These are phyloP conservation scores for Ametastegia equiseti DNA, from an alignment of 2,888 invertebrate species.

Conservation along the genomic window DNA sequence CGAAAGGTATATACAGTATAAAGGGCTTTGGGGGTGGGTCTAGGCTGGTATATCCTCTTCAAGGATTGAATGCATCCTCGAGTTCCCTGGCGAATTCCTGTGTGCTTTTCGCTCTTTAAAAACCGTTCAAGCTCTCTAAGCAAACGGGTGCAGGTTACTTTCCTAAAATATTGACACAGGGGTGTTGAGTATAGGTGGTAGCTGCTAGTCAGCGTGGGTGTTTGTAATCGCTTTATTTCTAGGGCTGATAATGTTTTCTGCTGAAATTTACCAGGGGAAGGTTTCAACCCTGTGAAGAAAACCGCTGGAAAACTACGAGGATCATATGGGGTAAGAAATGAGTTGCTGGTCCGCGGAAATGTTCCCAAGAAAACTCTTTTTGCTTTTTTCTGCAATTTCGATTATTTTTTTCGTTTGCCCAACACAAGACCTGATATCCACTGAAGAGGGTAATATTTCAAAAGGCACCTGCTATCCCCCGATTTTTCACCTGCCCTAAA, in stretches of 20 bases:
- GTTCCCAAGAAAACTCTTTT: not conserved
- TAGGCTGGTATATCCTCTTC: constrained; percentile 26
- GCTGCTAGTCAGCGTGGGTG: not conserved
- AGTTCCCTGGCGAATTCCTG: not conserved
- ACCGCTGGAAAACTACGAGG: too few species aligned
- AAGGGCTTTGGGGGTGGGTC: not conserved
- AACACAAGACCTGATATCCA: not conserved
- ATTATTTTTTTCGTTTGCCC: constrained; percentile 16
- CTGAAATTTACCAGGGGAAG: too few species aligned
- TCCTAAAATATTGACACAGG: constrained; percentile 37
- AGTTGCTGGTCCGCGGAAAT: too few species aligned
- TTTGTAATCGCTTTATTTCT: constrained; percentile 8
- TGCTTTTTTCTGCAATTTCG: not conserved
- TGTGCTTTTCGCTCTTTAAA: constrained; percentile 35
- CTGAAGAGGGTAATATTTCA: constrained; percentile 1
- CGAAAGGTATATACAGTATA: too few species aligned
- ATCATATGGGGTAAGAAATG: too few species aligned
- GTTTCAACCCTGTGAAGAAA: too few species aligned
- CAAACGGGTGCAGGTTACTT: constrained; percentile 1
- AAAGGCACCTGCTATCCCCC: not conserved
- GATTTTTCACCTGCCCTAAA: not conserved
- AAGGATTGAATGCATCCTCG: constrained; percentile 33
- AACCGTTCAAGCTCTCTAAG: not conserved
- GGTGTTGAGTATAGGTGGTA: constrained; percentile 17
- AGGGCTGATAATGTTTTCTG: not conserved